Conservation (phyloP, 2,888 invertebrate genomes). For the Meandrusa payeni region DNA sequence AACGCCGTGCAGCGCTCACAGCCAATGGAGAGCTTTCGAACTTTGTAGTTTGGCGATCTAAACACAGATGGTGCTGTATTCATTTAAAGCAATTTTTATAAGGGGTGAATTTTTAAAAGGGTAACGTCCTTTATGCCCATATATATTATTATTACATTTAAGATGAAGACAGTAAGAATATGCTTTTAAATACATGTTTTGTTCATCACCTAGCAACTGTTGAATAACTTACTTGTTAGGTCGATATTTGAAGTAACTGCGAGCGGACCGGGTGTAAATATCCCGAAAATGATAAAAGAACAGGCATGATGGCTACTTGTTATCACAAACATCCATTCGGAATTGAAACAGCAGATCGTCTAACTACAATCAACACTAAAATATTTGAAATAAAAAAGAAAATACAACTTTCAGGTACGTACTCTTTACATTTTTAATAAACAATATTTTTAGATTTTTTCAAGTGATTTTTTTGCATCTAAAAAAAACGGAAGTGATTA, state of each 20-base stretch:
- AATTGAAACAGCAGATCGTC: slow-evolving; percentile 73
- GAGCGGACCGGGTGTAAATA: too few relatives aligned
- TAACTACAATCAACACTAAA: slow-evolving; percentile 85
- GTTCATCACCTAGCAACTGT: too few relatives aligned
- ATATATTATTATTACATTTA: slow-evolving; percentile 7
- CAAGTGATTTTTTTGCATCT: too few relatives aligned
- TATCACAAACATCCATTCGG: slow-evolving; percentile 76
- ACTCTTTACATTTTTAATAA: too few relatives aligned
- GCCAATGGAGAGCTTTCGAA: slow-evolving; percentile 68
- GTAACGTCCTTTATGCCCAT: slow-evolving; percentile 5
- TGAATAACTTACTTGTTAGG: slow-evolving; percentile 31
- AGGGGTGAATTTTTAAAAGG: slow-evolving; percentile 43
- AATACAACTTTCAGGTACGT: slow-evolving; percentile 89
- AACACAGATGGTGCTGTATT: slow-evolving; percentile 59
- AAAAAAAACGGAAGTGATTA: too few relatives aligned
- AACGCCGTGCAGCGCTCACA: slow-evolving; percentile 55
- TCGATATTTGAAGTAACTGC: slow-evolving; percentile 36
- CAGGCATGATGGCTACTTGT: slow-evolving; percentile 48
- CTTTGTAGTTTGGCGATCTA: slow-evolving; percentile 46
- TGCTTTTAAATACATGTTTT: too few relatives aligned
- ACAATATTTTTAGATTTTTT: too few relatives aligned
- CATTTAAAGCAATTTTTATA: slow-evolving; percentile 22
- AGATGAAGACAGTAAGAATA: too few relatives aligned
- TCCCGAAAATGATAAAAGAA: too few relatives aligned
- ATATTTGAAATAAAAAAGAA: slow-evolving; percentile 93